Conservation (phyloP, 2,888 invertebrate species). For the Girardia tigrina region DNA sequence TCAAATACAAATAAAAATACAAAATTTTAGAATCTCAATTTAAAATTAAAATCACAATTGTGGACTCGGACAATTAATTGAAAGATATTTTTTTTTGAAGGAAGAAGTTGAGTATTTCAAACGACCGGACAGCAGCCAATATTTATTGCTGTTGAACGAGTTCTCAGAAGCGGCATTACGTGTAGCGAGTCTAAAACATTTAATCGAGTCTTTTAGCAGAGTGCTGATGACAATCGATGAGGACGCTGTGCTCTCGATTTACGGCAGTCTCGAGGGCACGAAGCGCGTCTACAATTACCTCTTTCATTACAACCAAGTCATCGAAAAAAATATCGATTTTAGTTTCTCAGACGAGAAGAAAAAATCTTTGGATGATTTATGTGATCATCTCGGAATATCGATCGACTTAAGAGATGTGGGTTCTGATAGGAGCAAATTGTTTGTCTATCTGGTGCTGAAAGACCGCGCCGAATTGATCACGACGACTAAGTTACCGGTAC, state of each 20-base stretch:
- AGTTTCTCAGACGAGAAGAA: neutral
- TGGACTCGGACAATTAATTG: neutral
- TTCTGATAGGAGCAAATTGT: neutral
- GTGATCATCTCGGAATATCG: neutral
- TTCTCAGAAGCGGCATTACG: neutral
- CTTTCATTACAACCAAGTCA: neutral
- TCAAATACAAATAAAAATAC: too few relatives aligned
- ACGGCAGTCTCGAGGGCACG: neutral
- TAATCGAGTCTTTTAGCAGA: neutral
- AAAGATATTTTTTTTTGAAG: neutral
- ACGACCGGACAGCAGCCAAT: neutral
- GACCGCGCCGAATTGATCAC: neutral
- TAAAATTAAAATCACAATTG: too few relatives aligned
- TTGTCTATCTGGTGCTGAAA: neutral
- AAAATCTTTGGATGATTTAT: neutral
- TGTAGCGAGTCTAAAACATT: neutral
- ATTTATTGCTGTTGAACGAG: neutral
- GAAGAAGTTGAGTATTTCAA: neutral
- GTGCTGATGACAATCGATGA: neutral
- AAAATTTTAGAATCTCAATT: too few relatives aligned
- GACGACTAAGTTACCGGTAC: too few relatives aligned
- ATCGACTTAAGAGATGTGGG: neutral
- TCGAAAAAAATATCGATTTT: neutral
- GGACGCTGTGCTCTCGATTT: neutral
- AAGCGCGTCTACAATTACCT: neutral